Conservation (phyloP, 2,888 invertebrate genomes). For the Mechanitis messenoides region DNA sequence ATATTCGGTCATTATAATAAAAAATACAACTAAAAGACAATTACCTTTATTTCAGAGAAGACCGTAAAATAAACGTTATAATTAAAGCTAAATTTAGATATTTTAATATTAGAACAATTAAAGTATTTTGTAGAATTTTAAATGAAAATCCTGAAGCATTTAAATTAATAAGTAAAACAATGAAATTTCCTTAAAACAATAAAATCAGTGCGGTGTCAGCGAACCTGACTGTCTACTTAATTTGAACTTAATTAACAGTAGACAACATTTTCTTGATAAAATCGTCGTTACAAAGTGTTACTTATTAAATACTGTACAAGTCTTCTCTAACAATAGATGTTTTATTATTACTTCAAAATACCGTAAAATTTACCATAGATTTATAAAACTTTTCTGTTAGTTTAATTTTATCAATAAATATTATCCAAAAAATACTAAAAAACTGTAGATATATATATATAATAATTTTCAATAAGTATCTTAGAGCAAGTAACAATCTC, state of each 20-base stretch:
- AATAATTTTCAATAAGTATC: no score
- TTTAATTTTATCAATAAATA: no score
- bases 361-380: no score
- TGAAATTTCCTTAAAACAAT: slow-evolving; percentile 4
- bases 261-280: slow-evolving; percentile 2
- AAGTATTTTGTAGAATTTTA: background rate
- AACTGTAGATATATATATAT: no score
- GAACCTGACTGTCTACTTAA: background rate
- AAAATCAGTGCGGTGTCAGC: slow-evolving; percentile 6
- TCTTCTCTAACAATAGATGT: background rate
- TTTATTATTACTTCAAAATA: background rate
- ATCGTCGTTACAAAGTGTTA: background rate
- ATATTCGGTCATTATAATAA: no score
- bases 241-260: slow-evolving; percentile 1
- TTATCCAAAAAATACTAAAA: no score
- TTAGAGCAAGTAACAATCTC: background rate
- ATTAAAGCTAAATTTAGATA: no score
- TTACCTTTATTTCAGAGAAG: no score
- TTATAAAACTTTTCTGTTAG: no score
- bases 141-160: slow-evolving; percentile 1
- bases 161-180: slow-evolving; percentile 4
- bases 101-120: no score
- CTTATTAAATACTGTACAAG: background rate
- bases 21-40: no score
- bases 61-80: no score